These are phyloP conservation scores for Drosophila pseudoananassae DNA, from an alignment of 1,140 invertebrate genomes.

Conservation along the genomic window DNA sequence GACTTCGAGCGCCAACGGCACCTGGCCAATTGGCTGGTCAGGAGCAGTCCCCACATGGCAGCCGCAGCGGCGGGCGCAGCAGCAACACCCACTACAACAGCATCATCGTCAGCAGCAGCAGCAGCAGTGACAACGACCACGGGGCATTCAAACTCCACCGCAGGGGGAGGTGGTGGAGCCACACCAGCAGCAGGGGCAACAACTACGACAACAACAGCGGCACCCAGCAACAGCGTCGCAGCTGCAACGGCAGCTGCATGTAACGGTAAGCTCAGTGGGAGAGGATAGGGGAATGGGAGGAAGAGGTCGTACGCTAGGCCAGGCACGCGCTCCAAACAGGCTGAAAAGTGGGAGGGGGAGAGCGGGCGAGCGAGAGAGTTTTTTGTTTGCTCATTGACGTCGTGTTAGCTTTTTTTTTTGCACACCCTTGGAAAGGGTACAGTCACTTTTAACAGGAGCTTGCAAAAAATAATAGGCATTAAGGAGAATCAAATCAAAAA, in stretches of 20 bases:
- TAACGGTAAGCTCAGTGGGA: constrained; percentile 67
- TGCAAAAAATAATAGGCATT: neutral
- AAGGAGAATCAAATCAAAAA: neutral
- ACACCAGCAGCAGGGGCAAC: constrained; percentile 4
- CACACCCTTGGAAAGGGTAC: constrained; percentile 8
- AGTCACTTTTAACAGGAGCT: neutral
- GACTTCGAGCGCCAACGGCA: constrained; percentile 83
- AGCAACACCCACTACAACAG: constrained; percentile 31
- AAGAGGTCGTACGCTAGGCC: constrained; percentile 32
- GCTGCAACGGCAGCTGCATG: constrained; percentile 69
- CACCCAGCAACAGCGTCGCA: constrained; percentile 66
- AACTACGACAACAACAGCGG: constrained; percentile 22
- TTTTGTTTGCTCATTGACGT: constrained; percentile 55
- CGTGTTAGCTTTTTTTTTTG: constrained; percentile 7
- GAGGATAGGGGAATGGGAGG: constrained; percentile 6
- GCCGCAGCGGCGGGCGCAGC: constrained; percentile 62
- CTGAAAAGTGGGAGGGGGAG: constrained; percentile 17
- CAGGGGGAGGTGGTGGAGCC: constrained; percentile 4
- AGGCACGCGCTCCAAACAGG: constrained; percentile 59
- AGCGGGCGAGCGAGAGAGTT: constrained; percentile 30
- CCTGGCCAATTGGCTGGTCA: constrained; percentile 83
- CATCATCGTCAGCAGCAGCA: constrained; percentile 29
- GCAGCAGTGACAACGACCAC: constrained; percentile 24
- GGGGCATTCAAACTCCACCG: neutral
- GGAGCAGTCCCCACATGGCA: constrained; percentile 83